These are phyloP conservation scores for Xenopus borealis DNA, from an alignment of 2,113 vertebrate genomes.

Conservation along the genomic window DNA sequence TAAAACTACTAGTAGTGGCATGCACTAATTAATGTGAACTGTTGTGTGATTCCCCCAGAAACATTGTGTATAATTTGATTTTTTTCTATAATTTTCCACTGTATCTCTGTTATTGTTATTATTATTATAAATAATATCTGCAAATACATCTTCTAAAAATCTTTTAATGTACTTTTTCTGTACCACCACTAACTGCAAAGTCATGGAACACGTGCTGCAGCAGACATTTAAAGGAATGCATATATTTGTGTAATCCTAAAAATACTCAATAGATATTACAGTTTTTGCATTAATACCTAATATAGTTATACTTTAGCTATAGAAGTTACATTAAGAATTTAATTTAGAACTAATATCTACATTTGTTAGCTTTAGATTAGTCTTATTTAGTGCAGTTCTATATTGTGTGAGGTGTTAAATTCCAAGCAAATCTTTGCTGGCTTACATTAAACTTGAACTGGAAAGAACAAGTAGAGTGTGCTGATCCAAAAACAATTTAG, in stretches of 20 bases:
- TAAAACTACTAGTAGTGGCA: not conserved
- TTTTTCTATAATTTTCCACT: not conserved
- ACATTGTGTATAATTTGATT: no score
- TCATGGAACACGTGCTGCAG: no score
- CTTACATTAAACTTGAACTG: not conserved
- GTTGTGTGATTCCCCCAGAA: not conserved
- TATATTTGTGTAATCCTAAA: no score
- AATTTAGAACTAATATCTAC: not conserved
- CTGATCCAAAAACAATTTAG: slow-evolving; percentile 1
- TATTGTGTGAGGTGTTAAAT: slow-evolving; percentile 1
- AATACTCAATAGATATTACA: no score
- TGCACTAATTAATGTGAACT: slow-evolving; percentile 13
- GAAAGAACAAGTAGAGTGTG: not conserved
- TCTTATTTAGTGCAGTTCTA: not conserved
- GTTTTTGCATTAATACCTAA: no score
- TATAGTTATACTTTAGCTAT: no score
- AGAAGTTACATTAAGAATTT: not conserved
- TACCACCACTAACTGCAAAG: no score
- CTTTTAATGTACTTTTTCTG: no score
- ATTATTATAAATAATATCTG: no score
- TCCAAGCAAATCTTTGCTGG: slow-evolving; percentile 9
- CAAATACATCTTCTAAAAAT: no score
- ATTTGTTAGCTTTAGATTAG: not conserved
- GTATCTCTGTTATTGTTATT: no score
- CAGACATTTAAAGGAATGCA: no score